Evolutionary conservation across 2,113 vertebrate species (phyloP).

Genomic region (Acinonyx jubatus): DNA sequence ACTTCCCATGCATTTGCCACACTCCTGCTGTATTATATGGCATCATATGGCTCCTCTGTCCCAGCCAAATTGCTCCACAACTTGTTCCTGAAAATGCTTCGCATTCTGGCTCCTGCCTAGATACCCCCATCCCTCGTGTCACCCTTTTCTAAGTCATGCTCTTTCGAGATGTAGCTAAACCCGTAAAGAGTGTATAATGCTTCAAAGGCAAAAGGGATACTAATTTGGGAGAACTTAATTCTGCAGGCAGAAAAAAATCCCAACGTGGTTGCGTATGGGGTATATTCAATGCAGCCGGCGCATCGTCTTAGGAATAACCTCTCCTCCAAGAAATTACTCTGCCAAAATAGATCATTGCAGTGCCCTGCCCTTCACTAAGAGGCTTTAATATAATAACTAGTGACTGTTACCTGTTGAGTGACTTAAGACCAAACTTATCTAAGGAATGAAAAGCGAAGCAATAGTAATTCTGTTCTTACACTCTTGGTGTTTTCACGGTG

Average conservation of each 20-base stretch:
- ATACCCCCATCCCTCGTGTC: neutral
- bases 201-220: neutral
- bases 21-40: neutral
- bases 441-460: conserved; percentile 19
- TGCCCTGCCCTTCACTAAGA: neutral
- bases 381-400: conserved; percentile 15
- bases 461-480: neutral
- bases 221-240: neutral
- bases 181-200: neutral
- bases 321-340: neutral
- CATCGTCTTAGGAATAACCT: neutral
- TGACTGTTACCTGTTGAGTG: neutral
- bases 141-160: neutral
- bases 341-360: neutral
- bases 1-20: neutral
- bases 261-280: neutral
- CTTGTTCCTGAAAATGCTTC: neutral
- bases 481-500: neutral
- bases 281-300: neutral
- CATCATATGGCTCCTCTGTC: neutral
- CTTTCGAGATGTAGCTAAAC: neutral
- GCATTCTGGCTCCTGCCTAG: conserved; percentile 1
- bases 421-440: neutral
- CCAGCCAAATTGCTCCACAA: neutral
- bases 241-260: neutral